Percentiles rank a stretch among this genome's conserved stretches.
These are phyloP conservation scores for Drosophila rhopaloa DNA, from an alignment of 1,140 invertebrate species.

Conservation along the genomic window DNA sequence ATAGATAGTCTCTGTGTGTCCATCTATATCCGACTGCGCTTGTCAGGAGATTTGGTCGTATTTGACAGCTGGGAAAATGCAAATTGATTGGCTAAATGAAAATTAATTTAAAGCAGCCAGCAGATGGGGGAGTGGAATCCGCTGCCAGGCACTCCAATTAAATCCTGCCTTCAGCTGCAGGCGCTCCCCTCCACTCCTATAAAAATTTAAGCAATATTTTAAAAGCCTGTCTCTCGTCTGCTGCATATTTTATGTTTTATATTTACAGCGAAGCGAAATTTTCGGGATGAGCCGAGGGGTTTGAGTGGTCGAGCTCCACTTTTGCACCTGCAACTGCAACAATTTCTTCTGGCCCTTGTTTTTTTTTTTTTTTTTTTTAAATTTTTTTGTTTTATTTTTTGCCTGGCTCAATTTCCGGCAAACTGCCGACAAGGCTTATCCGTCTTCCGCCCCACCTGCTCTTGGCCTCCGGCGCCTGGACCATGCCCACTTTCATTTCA, in stretches of 20 bases:
- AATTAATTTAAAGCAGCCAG: slow-evolving; percentile 31
- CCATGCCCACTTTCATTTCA: slow-evolving; percentile 62
- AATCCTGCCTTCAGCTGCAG: slow-evolving; percentile 14
- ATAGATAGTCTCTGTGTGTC: slow-evolving; percentile 10
- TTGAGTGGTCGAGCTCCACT: slow-evolving; percentile 26
- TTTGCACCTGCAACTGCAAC: slow-evolving; percentile 64
- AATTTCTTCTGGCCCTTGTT: slow-evolving; percentile 39
- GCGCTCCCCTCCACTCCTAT: background rate
- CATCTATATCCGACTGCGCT: slow-evolving; percentile 18
- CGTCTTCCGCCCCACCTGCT: slow-evolving; percentile 3
- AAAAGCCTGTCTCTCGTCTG: slow-evolving; percentile 54
- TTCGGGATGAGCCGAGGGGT: slow-evolving; percentile 14
- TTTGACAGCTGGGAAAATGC: slow-evolving; percentile 26
- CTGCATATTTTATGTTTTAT: slow-evolving; percentile 68
- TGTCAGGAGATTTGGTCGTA: slow-evolving; percentile 34
- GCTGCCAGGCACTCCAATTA: slow-evolving; percentile 54
- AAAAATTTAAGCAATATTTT: slow-evolving; percentile 73
- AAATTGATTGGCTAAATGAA: slow-evolving; percentile 38
- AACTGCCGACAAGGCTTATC: slow-evolving; percentile 71
- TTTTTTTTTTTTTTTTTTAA: slow-evolving; percentile 19
- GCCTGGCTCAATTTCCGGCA: slow-evolving; percentile 66
- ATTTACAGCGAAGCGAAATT: slow-evolving; percentile 50
- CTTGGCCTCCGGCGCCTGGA: slow-evolving; percentile 20
- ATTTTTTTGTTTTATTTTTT: slow-evolving; percentile 7
- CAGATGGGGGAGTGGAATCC: background rate